These are phyloP conservation scores for Sigmodon hispidus DNA, from an alignment of 2,113 vertebrate genomes.

Conservation along the genomic window DNA sequence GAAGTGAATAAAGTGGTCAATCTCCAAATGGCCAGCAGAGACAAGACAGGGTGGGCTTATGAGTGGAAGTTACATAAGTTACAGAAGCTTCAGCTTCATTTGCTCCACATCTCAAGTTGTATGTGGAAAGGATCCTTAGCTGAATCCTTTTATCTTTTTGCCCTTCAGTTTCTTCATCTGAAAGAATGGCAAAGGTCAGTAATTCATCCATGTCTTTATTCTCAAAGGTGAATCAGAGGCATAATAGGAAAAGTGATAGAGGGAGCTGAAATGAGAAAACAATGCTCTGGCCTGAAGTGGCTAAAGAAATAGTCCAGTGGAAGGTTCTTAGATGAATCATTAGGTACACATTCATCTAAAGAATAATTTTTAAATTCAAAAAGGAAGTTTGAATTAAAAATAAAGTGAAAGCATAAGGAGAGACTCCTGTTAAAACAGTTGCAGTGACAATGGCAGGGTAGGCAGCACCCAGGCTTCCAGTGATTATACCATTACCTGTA, in stretches of 20 bases:
- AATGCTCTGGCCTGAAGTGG: background rate
- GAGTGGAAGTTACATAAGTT: background rate
- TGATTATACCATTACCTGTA: constrained; percentile 15
- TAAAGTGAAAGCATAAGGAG: background rate
- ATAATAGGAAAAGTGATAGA: background rate
- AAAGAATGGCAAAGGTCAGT: background rate
- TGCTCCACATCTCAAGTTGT: background rate
- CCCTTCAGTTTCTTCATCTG: background rate
- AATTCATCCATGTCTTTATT: background rate
- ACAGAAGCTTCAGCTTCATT: background rate
- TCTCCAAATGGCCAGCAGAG: background rate
- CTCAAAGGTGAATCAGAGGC: background rate
- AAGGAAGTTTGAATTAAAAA: background rate
- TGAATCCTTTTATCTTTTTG: background rate
- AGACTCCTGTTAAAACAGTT: background rate
- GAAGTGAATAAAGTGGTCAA: background rate
- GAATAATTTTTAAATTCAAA: background rate
- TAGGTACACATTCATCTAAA: background rate
- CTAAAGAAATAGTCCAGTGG: background rate
- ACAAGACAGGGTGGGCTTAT: no score
- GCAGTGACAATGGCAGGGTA: background rate
- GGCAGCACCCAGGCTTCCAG: background rate
- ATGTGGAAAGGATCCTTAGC: background rate
- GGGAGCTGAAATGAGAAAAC: background rate
- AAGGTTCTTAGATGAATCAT: background rate